A percentile compares a stretch with the other conserved stretches of the same genome.
Conservation (phyloP, 2,888 invertebrate genomes). For the Polyommatus icarus region DNA sequence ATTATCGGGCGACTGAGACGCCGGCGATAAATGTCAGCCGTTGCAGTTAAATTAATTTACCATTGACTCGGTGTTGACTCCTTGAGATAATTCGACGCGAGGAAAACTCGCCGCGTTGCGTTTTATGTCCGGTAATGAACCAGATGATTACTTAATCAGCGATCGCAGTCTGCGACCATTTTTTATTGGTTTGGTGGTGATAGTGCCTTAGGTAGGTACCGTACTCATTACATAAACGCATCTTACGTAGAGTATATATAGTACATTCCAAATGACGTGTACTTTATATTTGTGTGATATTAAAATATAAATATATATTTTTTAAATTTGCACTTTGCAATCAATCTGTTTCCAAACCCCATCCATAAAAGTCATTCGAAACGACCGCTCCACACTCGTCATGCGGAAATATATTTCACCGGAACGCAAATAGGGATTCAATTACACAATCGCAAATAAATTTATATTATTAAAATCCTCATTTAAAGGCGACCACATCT, state of each 20-base stretch:
- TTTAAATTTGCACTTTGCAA: background rate
- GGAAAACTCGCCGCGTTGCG: background rate
- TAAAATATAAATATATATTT: background rate
- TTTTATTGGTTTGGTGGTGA: background rate
- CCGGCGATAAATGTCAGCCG: conserved; percentile 9
- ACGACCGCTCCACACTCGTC: background rate
- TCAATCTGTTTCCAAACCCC: background rate
- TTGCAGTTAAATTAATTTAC: conserved; percentile 17
- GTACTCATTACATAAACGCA: background rate
- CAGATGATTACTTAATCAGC: background rate
- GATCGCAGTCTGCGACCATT: background rate
- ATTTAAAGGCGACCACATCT: conserved; percentile 48
- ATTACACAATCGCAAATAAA: conserved; percentile 33
- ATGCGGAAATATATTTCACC: background rate
- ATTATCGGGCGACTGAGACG: conserved; percentile 14
- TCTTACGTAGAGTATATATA: no score
- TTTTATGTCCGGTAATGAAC: conserved; percentile 9
- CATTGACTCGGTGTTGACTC: conserved; percentile 1
- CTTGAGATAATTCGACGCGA: background rate
- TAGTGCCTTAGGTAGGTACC: background rate
- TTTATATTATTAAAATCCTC: conserved; percentile 33
- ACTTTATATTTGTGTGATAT: background rate
- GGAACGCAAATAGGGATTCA: conserved; percentile 15
- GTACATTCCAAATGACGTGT: background rate
- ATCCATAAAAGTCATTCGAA: conserved; percentile 17